Conservation (phyloP, 2,888 invertebrate species). For the Aelia acuminata region DNA sequence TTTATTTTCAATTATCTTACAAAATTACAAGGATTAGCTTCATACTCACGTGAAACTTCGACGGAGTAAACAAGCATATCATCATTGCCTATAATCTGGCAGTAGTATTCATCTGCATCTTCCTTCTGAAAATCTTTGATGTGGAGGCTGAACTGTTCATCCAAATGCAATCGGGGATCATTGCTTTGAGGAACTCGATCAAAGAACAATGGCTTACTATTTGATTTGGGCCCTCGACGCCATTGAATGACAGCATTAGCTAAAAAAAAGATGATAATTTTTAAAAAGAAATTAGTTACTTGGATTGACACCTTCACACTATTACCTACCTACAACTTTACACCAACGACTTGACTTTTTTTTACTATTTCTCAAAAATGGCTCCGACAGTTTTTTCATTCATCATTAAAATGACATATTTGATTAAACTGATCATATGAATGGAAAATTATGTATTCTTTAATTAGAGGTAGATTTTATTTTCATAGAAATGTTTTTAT, state of each 20-base stretch:
- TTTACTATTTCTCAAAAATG: too few relatives aligned
- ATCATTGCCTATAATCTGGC: neutral
- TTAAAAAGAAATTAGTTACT: neutral
- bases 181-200: constrained; percentile 60
- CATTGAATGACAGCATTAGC: constrained; percentile 61
- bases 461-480: too few relatives aligned
- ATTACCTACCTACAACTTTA: too few relatives aligned
- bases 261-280: constrained; percentile 39
- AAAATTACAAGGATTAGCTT: neutral
- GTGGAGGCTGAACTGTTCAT: constrained; percentile 54
- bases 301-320: neutral
- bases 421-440: too few relatives aligned
- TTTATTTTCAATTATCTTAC: too few relatives aligned
- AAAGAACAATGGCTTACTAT: constrained; percentile 57
- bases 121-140: constrained; percentile 59
- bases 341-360: too few relatives aligned
- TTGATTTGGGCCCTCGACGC: constrained; percentile 47
- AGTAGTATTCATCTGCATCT: constrained; percentile 62
- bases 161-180: constrained; percentile 53
- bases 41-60: constrained; percentile 33
- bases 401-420: too few relatives aligned
- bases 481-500: too few relatives aligned
- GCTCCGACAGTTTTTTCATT: too few relatives aligned
- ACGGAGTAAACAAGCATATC: constrained; percentile 18
- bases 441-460: too few relatives aligned